A percentile compares a stretch with the other conserved stretches of the same genome.
Evolutionary conservation across 30 jellyfish, hydroid and myxozoan genomes (phyloP).

Genomic region (Nemopilema nomurai): DNA sequence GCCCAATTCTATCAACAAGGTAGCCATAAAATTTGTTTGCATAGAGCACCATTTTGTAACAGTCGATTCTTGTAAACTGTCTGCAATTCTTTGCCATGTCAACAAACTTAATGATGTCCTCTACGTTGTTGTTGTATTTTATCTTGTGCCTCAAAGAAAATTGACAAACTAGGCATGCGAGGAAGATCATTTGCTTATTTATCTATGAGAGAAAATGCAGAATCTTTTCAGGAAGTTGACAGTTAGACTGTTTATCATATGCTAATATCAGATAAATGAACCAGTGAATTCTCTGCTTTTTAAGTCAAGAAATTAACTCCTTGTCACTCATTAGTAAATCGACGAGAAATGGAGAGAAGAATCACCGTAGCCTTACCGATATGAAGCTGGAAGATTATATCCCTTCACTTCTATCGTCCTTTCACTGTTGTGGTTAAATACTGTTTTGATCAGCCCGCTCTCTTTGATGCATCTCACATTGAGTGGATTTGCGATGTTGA

Average conservation of each 20-base stretch:
- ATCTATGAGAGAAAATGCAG: too few species aligned
- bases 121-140: neutral
- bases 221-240: too few species aligned
- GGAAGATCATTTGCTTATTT: too few species aligned
- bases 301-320: too few species aligned
- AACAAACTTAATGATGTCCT: neutral
- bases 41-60: neutral
- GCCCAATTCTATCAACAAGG: constrained; percentile 13
- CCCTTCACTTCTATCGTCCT: neutral
- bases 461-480: neutral
- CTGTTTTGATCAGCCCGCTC: neutral
- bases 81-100: constrained; percentile 1
- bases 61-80: constrained; percentile 24
- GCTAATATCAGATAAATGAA: too few species aligned
- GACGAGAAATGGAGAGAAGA: too few species aligned
- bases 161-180: too few species aligned
- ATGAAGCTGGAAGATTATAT: neutral
- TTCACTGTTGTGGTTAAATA: neutral
- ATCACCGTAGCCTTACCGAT: neutral
- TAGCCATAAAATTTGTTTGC: neutral
- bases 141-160: neutral
- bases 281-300: too few species aligned
- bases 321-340: too few species aligned
- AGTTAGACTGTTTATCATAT: too few species aligned
- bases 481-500: neutral